phyloP scores from a whole-genome alignment of 2,797 vertebrate species.

The Propithecus perrieri region DNA sequence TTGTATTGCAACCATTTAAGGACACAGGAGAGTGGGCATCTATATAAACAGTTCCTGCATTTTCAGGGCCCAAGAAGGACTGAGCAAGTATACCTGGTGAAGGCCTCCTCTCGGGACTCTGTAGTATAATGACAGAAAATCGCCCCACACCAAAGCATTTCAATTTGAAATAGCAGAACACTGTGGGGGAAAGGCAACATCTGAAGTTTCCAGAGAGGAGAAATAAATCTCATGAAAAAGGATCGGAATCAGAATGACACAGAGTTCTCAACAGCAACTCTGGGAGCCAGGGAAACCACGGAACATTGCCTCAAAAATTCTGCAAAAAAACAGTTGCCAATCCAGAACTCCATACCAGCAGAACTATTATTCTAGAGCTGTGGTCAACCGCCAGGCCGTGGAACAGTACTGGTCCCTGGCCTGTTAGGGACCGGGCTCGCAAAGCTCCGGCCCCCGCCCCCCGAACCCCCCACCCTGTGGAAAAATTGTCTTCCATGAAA shows the following conservation, averaged over 20 bases:
- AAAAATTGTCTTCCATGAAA: no score
- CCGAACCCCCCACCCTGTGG: rapidly evolving
- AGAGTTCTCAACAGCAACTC: constrained; percentile 1
- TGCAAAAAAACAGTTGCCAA: not conserved
- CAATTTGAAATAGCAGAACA: not conserved
- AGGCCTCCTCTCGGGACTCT: not conserved
- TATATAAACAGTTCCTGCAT: not conserved
- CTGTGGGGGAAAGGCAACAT: not conserved
- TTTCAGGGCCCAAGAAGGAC: not conserved
- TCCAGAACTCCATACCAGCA: not conserved
- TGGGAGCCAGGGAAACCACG: not conserved
- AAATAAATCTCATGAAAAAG: not conserved
- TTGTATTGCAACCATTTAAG: not conserved
- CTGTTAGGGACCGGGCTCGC: no score
- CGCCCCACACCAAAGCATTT: not conserved
- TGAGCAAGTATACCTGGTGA: not conserved
- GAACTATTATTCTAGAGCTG: not conserved
- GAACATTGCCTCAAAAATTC: constrained; percentile 31
- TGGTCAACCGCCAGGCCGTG: no score
- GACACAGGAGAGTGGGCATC: not conserved
- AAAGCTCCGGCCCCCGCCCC: no score
- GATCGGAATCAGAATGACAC: not conserved
- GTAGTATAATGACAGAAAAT: not conserved
- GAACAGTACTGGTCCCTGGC: no score
- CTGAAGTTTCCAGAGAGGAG: not conserved